Percentiles rank a stretch among this genome's conserved stretches.
Evolutionary conservation across 2,113 vertebrate genomes (phyloP).

Genomic region (Sus scrofa): T2T-Sscrofa CM000812.6:138463501-138464000

Average conservation of each 20-base stretch:
- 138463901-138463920: constrained; percentile 18
- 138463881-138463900: not conserved
- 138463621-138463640: constrained; percentile 95
- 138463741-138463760: constrained; percentile 10
- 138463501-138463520: constrained; percentile 2
- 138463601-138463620: constrained; percentile 96
- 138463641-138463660: constrained; percentile 94
- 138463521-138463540: constrained; percentile 37
- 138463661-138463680: constrained; percentile 52
- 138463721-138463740: constrained; percentile 21
- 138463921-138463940: constrained; percentile 16
- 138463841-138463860: constrained; percentile 47
- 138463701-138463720: constrained; percentile 45
- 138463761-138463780: constrained; percentile 34
- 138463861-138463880: constrained; percentile 31
- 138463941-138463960: constrained; percentile 49
- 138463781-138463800: not conserved
- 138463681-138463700: constrained; percentile 10
- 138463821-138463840: not conserved
- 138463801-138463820: constrained; percentile 20
- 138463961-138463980: constrained; percentile 8
- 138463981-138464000: not conserved
- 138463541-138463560: constrained; percentile 3
- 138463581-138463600: constrained; percentile 40
- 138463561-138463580: not conserved